Base-by-base conservation (phyloP, 2,888 invertebrate species). In the Ethmia dodecea region DNA sequence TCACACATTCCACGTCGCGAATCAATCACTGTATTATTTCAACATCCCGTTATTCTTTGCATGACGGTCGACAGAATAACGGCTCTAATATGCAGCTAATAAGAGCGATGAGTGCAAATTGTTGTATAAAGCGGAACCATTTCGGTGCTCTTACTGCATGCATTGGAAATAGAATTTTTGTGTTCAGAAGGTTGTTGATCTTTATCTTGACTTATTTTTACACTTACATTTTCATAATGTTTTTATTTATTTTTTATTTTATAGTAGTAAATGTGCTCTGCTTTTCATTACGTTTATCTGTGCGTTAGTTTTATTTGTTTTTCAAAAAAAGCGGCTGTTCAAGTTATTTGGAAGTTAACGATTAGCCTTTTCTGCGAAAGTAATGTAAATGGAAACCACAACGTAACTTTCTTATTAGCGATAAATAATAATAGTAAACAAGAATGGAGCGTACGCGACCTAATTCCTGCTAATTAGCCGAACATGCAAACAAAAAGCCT, bases 1-100 rank as follows among this genome's bases (percentile, higher is more conserved):
- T 62, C 58, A 60, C 61, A 60, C 60, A 64, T 63, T 56, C 60
- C 58, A 55, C 55, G 58, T 56, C 45, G 53, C 62, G 58, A 68
- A 72, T 74, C 71, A 71, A 72, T 76, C 71, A 63, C 53, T 47
- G 58, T 55, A 52, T 63, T 68, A 58, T 72, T 71, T 62, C 61
- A 66, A 71, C 63, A 59, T 46, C 36, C 10, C 6, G 38, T 43
- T 43, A 59, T 57, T 60, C 59, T 59, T 60, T 26, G 11, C 12
- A 6, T 18, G 8, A 52, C 42, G 40, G 29, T 20, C 32, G 51
- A 53, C 42, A 56, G 55, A 67, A 61, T 57, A 58, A 55, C 57
- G 52, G 48, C 52, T 60, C 52, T 66, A 65, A 62, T 63, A 56
- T 56, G 54, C 54, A 57, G 46, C 60, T 49, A 54, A 45, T 57